Base-by-base conservation (phyloP, 2,113 vertebrate species). In the Xyliphius kryptos region DNA sequence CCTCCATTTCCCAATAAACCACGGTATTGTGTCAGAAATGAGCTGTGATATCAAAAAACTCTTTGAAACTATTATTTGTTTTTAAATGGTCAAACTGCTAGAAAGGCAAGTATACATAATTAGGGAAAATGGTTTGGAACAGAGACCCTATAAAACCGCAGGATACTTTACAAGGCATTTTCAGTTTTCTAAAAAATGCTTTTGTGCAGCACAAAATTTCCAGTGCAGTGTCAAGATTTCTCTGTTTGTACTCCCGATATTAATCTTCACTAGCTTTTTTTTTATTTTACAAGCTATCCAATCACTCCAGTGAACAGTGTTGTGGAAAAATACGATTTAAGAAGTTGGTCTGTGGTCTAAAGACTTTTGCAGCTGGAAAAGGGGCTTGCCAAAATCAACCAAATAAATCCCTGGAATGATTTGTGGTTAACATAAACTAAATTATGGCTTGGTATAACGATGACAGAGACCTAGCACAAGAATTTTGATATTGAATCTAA, bases 361-460 rank as follows among this genome's bases (percentile, higher is more conserved):
- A 84, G 72, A 83, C 72, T 73, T 84, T 74, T 74, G 66, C 75
- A 82, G 76, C 74, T 74, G 67, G 55, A 58, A 60, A 9, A 40
- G 59, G 56, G 49, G 13, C 55, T 66, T 79, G 76, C 73, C 76
- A 76, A 73, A 10, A 80, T 76, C 74, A 78, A 79, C 77, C 41
- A 72, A 77, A 78, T 76, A 72, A 51, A 77, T 75, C 78, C 70
- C 61, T 76, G 68, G 63, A 78, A 74, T 50, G 51, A 66, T 68
- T 71, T 63, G 68, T 74, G 75, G 76, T 68, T 78, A 75, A 71
- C 74, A 66, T 64, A 64, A 77, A 74, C 69, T 59, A 56, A 77
- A 71, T 58, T 69, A 60, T 56, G 64, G 52, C 51, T 32, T 19
- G 47, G 67, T 65, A 53, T 60, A 61, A 62, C 51, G 56, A 40